Conservation (phyloP, 2,888 invertebrate species). For the Spodoptera exigua region DNA sequence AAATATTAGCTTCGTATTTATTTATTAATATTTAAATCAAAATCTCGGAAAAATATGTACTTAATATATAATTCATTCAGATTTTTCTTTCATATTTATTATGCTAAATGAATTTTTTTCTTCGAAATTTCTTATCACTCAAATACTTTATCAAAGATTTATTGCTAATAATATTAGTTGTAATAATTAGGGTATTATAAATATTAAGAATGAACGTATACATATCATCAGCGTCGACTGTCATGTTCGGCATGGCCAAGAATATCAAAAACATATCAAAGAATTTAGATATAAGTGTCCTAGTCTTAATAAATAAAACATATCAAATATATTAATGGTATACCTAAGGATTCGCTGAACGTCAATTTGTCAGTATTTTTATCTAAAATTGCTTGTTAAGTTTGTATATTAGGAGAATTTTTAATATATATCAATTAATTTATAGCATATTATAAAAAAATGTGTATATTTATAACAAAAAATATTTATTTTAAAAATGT, state of each 20-base stretch:
- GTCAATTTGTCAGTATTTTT: slow-evolving; percentile 44
- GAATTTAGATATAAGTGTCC: slow-evolving; percentile 48
- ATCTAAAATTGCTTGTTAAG: not conserved
- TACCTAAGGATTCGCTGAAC: slow-evolving; percentile 16
- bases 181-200: slow-evolving; percentile 1
- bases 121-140: too few relatives aligned
- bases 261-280: slow-evolving; percentile 88
- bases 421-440: too few relatives aligned
- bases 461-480: too few relatives aligned
- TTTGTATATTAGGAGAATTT: too few relatives aligned
- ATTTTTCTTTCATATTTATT: too few relatives aligned
- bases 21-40: not conserved
- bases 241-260: slow-evolving; percentile 83
- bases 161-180: too few relatives aligned
- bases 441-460: too few relatives aligned
- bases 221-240: slow-evolving; percentile 77
- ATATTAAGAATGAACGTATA: slow-evolving; percentile 60
- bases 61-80: too few relatives aligned
- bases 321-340: slow-evolving; percentile 33
- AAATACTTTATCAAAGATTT: too few relatives aligned
- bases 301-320: slow-evolving; percentile 20
- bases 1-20: slow-evolving; percentile 14
- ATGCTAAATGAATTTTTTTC: too few relatives aligned
- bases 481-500: too few relatives aligned
- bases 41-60: too few relatives aligned